phyloP scores from a whole-genome alignment of 2,797 vertebrate genomes.

The Scolopax bukidnonensis region DNA sequence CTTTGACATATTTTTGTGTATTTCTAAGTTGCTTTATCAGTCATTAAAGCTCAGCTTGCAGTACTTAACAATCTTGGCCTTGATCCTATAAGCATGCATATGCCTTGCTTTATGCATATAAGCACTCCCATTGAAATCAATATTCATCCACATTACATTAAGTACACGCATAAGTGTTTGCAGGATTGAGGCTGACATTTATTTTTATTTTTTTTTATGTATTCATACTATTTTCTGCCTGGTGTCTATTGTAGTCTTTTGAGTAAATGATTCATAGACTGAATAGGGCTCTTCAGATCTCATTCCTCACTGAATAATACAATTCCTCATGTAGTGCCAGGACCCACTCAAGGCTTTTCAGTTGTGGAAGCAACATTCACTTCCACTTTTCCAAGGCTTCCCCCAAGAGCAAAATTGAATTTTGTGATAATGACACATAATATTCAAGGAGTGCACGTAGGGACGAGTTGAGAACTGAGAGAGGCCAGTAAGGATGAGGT shows the following conservation, averaged over 20 bases:
- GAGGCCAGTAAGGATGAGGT: neutral
- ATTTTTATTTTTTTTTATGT: neutral
- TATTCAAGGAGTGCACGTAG: neutral
- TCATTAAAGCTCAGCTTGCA: conserved; percentile 52
- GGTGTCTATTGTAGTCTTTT: conserved; percentile 40
- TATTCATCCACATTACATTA: conserved; percentile 56
- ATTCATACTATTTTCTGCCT: conserved; percentile 39
- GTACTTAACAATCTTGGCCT: conserved; percentile 57
- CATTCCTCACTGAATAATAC: conserved; percentile 44
- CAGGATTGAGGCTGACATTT: neutral
- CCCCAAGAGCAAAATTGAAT: neutral
- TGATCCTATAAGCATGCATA: conserved; percentile 47
- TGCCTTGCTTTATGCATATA: conserved; percentile 56
- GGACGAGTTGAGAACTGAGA: neutral
- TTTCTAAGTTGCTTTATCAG: conserved; percentile 47
- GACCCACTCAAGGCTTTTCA: conserved; percentile 39
- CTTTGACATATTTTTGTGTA: conserved; percentile 25
- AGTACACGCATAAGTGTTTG: conserved; percentile 39
- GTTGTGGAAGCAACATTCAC: neutral
- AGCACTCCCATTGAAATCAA: conserved; percentile 53
- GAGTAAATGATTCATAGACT: conserved; percentile 38
- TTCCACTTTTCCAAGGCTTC: neutral
- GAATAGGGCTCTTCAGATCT: conserved; percentile 47
- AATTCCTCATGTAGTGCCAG: conserved; percentile 15
- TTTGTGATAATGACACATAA: neutral